Evolutionary conservation across 2,113 vertebrate species (phyloP).

Genomic region (Psittacara wagleri): DNA sequence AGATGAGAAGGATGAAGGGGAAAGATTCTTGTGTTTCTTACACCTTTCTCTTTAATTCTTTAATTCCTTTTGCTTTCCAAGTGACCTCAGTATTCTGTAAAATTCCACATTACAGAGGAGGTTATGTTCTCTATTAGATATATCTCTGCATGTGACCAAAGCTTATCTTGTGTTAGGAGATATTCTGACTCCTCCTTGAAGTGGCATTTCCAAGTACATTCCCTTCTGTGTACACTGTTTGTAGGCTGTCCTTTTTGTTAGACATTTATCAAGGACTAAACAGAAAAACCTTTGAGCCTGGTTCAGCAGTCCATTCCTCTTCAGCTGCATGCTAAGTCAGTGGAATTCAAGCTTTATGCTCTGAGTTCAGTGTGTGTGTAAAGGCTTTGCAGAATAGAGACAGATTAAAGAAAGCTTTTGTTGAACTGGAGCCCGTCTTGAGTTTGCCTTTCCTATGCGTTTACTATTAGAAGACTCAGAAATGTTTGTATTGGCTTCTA

Average conservation of each 20-base stretch:
- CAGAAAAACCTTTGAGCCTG: not conserved
- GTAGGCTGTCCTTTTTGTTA: not conserved
- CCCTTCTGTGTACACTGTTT: not conserved
- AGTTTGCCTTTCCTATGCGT: not conserved
- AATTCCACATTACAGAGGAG: slow-evolving; percentile 7
- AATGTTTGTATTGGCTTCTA: not conserved
- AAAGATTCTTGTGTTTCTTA: not conserved
- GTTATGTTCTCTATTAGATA: not conserved
- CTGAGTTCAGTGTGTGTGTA: not conserved
- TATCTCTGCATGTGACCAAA: not conserved
- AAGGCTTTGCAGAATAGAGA: not conserved
- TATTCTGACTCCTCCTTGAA: not conserved
- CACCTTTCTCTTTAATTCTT: not conserved
- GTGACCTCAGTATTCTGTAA: not conserved
- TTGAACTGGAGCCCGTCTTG: not conserved
- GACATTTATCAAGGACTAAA: not conserved
- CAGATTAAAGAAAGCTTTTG: not conserved
- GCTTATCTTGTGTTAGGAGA: not conserved
- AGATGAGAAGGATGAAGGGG: not conserved
- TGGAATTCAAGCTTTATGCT: not conserved
- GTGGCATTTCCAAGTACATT: not conserved
- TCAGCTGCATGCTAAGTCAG: not conserved
- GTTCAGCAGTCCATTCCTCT: not conserved
- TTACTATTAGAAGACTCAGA: not conserved
- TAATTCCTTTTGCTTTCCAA: not conserved